Evolutionary conservation across 2,113 vertebrate species (phyloP).

Genomic region (Cebidichthys violaceus): DNA sequence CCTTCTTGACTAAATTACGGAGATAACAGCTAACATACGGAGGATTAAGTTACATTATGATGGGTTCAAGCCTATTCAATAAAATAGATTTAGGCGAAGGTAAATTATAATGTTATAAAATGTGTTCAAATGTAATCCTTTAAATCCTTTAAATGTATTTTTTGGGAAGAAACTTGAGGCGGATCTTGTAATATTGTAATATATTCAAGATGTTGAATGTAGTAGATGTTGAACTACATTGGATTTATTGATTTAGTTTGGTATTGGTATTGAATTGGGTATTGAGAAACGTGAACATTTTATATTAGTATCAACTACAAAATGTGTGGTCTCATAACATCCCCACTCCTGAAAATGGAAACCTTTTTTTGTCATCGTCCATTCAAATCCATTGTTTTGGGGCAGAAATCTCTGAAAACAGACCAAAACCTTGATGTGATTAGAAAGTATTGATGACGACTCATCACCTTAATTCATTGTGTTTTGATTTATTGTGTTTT

Average conservation of each 20-base stretch:
- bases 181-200: no score
- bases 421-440: not conserved
- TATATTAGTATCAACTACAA: not conserved
- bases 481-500: constrained; percentile 7
- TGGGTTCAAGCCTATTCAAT: no score
- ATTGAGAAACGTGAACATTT: not conserved
- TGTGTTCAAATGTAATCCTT: not conserved
- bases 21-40: no score
- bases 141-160: not conserved
- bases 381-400: not conserved
- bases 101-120: not conserved
- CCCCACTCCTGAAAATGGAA: not conserved
- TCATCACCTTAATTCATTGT: not conserved
- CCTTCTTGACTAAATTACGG: no score
- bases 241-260: not conserved
- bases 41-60: no score
- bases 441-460: not conserved
- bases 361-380: not conserved
- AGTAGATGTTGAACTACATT: not conserved
- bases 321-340: not conserved
- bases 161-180: not conserved
- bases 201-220: no score
- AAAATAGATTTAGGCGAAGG: no score
- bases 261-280: not conserved
- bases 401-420: not conserved